Base-by-base conservation (phyloP, 2,797 vertebrate genomes). In the Falco naumanni region DNA sequence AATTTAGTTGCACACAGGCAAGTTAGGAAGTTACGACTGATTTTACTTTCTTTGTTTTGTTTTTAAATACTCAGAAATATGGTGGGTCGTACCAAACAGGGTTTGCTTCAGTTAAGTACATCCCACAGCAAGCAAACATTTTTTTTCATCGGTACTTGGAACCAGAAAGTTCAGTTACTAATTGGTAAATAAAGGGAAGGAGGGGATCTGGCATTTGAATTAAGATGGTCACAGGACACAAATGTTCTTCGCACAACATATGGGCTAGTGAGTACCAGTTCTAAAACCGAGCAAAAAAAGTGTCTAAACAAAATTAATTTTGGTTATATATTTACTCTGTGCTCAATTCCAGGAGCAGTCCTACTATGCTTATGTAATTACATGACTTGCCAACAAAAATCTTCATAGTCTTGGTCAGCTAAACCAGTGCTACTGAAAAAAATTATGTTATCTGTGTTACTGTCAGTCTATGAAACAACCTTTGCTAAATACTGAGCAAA, bases 131-230 rank as follows among this genome's bases (percentile, higher is more conserved):
- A 89, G 41, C 21, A 90, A 78, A 26, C 4, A 10, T 64, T 29
- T 48, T 93, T 95, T 95, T 83, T 87, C 51, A 84, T 56, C 13
- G n/a, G 28, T 74, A 71, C 77, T 85, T 92, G 75, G 71, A 89
- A 72, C 6, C 57, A 93, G 66, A 75, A 96, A 90, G 43, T 94
- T 95, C 47, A 81, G 72, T 66, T 84, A 81, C 53, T 91, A 75
- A 75, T 9, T 81, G 21, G 50, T 72, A 69, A 93, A 94, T 53
- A 86, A 80, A 94, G 26, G 25, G 29, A 75, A 91, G 50, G 47
- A 81, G 5, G 43, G 2, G 33, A 88, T 41, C 17, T 78, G 21
- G 53, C 63, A 70, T 91, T 64, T 84, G 61, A 88, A 65, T 90
- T 84, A 45, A 70, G 59, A 43, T 26, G 11, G 28, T 81, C 83